Conservation (phyloP, 2,888 invertebrate species). For the Schizotus pectinicornis region DNA sequence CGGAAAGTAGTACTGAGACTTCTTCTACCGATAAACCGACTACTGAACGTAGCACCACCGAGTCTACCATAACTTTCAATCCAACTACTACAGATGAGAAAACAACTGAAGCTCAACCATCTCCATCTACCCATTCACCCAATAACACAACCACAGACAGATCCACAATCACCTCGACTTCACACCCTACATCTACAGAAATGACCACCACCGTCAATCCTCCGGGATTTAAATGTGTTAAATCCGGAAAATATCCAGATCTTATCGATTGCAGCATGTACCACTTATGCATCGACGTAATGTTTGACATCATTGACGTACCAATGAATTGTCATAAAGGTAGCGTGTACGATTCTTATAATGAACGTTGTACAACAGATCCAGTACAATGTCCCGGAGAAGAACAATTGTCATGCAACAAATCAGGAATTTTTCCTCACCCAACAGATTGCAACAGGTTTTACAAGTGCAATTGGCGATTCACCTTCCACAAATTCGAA, state of each 20-base stretch:
- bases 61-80: too few species aligned
- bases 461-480: conserved; percentile 63
- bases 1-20: too few species aligned
- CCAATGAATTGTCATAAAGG: conserved; percentile 42
- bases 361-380: conserved; percentile 41
- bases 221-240: conserved; percentile 37
- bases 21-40: too few species aligned
- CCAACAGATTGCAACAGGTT: conserved; percentile 61
- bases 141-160: too few species aligned
- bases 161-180: too few species aligned
- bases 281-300: conserved; percentile 45
- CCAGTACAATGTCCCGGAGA: conserved; percentile 49
- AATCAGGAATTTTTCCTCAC: conserved; percentile 61
- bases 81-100: too few species aligned
- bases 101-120: too few species aligned
- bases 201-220: neutral
- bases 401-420: conserved; percentile 39
- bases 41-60: too few species aligned
- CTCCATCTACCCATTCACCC: too few species aligned
- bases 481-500: conserved; percentile 60
- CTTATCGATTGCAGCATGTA: conserved; percentile 41
- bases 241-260: conserved; percentile 46
- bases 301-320: conserved; percentile 39
- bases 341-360: conserved; percentile 40
- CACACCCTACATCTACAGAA: too few species aligned